Base-by-base conservation (phyloP, 1,140 invertebrate genomes). In the Anastrepha ludens region DNA sequence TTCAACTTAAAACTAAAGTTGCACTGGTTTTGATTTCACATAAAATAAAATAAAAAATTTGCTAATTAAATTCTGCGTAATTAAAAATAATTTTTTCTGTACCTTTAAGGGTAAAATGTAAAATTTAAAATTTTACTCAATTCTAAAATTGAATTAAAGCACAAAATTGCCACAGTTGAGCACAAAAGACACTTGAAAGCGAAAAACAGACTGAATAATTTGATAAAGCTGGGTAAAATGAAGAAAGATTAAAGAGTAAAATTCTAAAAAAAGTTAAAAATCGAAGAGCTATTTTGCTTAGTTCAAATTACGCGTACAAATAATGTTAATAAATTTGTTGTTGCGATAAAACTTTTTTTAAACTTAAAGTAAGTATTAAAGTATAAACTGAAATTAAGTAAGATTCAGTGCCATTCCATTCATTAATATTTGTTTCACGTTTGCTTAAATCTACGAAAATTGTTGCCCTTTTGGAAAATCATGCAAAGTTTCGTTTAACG, bases 341-440 rank as follows among this genome's bases (percentile, higher is more conserved):
- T 44, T 58, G 74, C 29, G 47, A 81, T 81, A 81, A 81, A 74
- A 74, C 64, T 9, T 44, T 81, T 86, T 88, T 87, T 64, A 67
- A 87, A 67, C 88, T 70, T 86, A 86, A 60, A 88, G 78, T 90
- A 89, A 87, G 70, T 58, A 88, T 86, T 88, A 65, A 50, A 87
- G 13, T 89, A 88, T 55, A 62, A 86, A 88, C 88, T 88, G 88
- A 91, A 91, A 90, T 92, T 92, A 92, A 92, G 91, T 92, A 92
- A 91, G 91, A 90, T 91, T 92, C 91, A 92, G 91, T 92, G 91
- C 91, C 91, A 90, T 91, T 89, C 58, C 58, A 44, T 58, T 81
- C 64, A 67, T 81, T 50, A 50, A 13, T 20, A 78, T 85, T 58
- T 62, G 7, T 65, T 65, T 81, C 39, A 78, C 17, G 44, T 81